Percentiles rank a stretch among this genome's conserved stretches.
Conservation (phyloP, 2,113 vertebrate genomes). For the Gorsachius goisagi region DNA sequence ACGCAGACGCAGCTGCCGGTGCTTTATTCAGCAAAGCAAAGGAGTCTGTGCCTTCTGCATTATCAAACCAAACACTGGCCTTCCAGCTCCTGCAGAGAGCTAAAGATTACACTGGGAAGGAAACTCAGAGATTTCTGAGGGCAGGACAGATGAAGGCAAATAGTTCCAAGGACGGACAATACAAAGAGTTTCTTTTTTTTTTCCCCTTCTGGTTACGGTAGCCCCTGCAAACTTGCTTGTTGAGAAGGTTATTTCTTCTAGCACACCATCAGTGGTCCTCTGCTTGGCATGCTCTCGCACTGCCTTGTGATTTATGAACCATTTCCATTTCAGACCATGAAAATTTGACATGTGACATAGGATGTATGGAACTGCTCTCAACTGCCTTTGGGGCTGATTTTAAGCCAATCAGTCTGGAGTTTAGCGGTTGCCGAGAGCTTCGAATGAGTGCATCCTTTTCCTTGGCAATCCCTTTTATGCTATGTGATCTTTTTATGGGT, state of each 20-base stretch:
- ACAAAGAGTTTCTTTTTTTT: neutral
- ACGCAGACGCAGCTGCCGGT: accelerated
- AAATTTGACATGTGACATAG: neutral
- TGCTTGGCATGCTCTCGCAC: neutral
- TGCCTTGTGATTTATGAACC: neutral
- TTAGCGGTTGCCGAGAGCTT: neutral
- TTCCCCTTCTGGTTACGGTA: neutral
- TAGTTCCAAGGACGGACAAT: neutral
- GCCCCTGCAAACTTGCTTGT: neutral
- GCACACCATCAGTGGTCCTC: neutral
- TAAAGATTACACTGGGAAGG: neutral
- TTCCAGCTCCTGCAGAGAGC: neutral
- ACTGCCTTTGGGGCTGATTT: neutral
- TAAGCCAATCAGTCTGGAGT: neutral
- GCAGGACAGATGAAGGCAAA: neutral
- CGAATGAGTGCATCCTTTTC: neutral
- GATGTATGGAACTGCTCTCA: neutral
- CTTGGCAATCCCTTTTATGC: neutral
- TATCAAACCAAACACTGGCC: neutral
- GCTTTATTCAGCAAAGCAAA: neutral
- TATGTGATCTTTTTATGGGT: neutral
- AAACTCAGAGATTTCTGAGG: neutral
- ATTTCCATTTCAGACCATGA: neutral
- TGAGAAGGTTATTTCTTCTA: slow-evolving; percentile 12
- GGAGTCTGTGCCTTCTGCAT: neutral